A percentile compares a stretch with the other conserved stretches of the same genome.
phyloP scores from a whole-genome alignment of 1,140 invertebrate species.

The Chionoecetes opilio region DNA sequence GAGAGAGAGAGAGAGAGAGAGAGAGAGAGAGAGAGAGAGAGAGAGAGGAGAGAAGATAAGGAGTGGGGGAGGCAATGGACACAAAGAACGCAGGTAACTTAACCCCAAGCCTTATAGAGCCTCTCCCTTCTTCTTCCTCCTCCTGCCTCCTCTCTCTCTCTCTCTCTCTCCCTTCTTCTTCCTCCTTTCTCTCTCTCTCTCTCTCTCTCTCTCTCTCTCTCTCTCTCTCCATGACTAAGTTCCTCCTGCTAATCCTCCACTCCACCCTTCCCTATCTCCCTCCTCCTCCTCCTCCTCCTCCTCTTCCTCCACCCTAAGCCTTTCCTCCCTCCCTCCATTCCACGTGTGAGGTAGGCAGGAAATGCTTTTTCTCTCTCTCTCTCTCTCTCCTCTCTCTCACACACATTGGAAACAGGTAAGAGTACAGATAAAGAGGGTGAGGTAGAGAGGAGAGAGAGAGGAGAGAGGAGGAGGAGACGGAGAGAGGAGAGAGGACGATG shows the following conservation, averaged over 20 bases:
- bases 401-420: neutral
- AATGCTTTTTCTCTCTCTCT: too few relatives aligned
- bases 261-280: neutral
- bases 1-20: neutral
- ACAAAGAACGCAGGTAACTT: constrained; percentile 19
- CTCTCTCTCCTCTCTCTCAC: neutral
- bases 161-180: neutral
- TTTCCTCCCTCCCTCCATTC: neutral
- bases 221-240: too few relatives aligned
- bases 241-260: neutral
- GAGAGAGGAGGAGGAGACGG: too few relatives aligned
- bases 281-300: neutral
- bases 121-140: neutral
- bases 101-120: neutral
- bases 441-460: neutral
- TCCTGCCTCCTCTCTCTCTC: neutral
- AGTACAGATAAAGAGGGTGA: neutral
- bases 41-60: neutral
- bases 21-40: neutral
- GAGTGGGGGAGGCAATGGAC: neutral
- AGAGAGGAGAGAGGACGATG: neutral
- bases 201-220: constrained; percentile 31
- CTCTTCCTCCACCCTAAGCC: neutral
- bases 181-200: neutral
- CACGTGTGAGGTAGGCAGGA: neutral